These are phyloP conservation scores for Aviceda subcristata DNA, from an alignment of 2,113 vertebrate genomes.

Conservation along the genomic window DNA sequence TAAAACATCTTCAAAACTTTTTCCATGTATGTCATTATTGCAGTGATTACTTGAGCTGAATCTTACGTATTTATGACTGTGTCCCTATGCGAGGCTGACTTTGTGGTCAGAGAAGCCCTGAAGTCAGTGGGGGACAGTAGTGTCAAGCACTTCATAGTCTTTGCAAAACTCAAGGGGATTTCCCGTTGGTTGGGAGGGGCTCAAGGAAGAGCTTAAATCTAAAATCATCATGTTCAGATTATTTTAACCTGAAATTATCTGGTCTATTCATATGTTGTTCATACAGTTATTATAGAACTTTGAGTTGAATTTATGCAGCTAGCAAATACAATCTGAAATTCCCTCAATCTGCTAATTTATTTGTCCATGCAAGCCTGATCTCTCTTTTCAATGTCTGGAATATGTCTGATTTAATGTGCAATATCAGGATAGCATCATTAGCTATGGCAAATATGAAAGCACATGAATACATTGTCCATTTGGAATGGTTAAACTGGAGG, in stretches of 20 bases:
- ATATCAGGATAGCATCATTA: neutral
- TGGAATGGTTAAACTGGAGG: neutral
- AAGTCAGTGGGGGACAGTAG: neutral
- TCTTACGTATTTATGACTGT: neutral
- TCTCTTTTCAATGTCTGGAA: neutral
- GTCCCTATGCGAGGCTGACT: neutral
- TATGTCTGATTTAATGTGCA: neutral
- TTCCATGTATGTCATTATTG: neutral
- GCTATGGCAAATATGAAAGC: neutral
- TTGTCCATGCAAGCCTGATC: neutral
- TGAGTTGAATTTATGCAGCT: neutral
- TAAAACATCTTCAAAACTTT: neutral
- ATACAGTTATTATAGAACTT: neutral
- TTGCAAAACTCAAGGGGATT: neutral
- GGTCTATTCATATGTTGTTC: neutral
- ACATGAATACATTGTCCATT: accelerated
- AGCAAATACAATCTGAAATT: neutral
- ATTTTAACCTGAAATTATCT: neutral
- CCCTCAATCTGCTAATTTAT: neutral
- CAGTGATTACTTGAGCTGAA: neutral
- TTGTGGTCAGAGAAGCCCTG: neutral
- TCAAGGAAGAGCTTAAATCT: neutral
- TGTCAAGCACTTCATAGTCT: neutral
- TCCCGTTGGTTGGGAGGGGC: neutral
- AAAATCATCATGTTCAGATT: neutral